Base-by-base conservation (phyloP, 1,140 invertebrate genomes). In the Varroa destructor region DNA sequence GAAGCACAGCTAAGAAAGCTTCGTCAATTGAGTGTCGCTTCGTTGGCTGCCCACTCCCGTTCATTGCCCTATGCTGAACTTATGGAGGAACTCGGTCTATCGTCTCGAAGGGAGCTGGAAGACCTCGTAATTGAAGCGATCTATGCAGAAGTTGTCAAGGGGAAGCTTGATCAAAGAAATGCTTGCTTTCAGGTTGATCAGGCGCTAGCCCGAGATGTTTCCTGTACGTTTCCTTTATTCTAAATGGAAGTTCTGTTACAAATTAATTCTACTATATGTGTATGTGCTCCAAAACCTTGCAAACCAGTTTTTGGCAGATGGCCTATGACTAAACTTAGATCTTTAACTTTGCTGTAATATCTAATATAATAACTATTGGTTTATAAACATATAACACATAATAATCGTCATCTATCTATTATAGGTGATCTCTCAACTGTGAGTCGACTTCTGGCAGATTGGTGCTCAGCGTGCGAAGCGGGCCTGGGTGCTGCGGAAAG, bases 121-220 rank as follows among this genome's bases (percentile, higher is more conserved):
- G 93, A 97, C 83, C 83, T 97, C 58, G 97, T 97, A 71, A 97
- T 98, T 76, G 93, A 97, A 84, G 93, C 92, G 6, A 92, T 97
- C 76, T 97, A 97, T 83, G 89, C 82, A 85, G 93, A 96, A 80
- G 91, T 98, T 76, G 93, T 98, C 73, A 89, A 91, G 77, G 94
- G 93, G 0, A 97, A 97, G 82, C 80, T 98, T 72, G 94, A 97
- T 81, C 94, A 97, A 80, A 90, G 92, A 77, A 92, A 92, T 80
- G 88, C 88, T 74, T 87, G 90, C 74, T 82, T 97, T 55, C 93
- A 97, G 80, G 87, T 97, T 0, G 93, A 97, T 79, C 95, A 89
- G 77, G 91, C 92, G 0, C 85, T 97, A 55, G 93, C 93, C 0
- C 83, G 94, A 37, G 94, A 98, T 80, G 92, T 96, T 57, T 3